phyloP scores from a whole-genome alignment of 2,888 invertebrate genomes.

The Scaptomyza tumidula region DNA sequence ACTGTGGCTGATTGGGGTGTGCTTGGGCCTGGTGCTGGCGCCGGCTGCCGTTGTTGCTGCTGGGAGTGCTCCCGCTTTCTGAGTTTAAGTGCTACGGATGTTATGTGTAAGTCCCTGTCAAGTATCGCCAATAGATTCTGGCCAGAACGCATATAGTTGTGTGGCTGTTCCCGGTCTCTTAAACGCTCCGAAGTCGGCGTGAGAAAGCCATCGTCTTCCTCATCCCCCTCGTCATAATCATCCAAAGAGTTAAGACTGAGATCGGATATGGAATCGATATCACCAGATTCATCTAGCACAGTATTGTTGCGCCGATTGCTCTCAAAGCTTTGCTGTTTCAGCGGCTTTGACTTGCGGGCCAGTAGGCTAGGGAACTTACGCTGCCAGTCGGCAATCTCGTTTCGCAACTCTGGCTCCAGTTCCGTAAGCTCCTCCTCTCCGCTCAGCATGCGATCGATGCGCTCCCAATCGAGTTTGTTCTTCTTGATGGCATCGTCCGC shows the following conservation, averaged over 20 bases:
- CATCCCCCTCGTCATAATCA: constrained; percentile 66
- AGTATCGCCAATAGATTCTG: constrained; percentile 62
- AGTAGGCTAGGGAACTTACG: constrained; percentile 80
- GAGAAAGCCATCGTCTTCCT: constrained; percentile 65
- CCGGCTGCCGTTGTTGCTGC: constrained; percentile 26
- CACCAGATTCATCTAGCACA: constrained; percentile 45
- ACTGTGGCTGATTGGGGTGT: constrained; percentile 68
- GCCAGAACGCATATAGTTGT: constrained; percentile 36
- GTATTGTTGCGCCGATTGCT: constrained; percentile 29
- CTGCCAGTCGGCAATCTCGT: constrained; percentile 84
- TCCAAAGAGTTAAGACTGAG: constrained; percentile 77
- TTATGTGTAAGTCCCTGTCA: constrained; percentile 73
- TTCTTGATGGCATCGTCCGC: constrained; percentile 84
- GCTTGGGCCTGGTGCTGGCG: constrained; percentile 16
- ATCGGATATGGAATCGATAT: constrained; percentile 77
- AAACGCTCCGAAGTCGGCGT: constrained; percentile 61
- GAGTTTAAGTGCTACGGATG: constrained; percentile 73
- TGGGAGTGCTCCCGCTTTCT: constrained; percentile 59
- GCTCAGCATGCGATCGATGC: constrained; percentile 82
- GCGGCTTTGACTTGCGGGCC: constrained; percentile 43
- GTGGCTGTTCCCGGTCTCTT: constrained; percentile 18
- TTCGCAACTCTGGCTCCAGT: constrained; percentile 77
- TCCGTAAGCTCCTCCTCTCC: constrained; percentile 76
- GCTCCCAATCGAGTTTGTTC: constrained; percentile 84
- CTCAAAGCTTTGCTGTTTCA: constrained; percentile 64